Conservation (phyloP, 2,113 vertebrate genomes). For the Crocuta crocuta region DNA sequence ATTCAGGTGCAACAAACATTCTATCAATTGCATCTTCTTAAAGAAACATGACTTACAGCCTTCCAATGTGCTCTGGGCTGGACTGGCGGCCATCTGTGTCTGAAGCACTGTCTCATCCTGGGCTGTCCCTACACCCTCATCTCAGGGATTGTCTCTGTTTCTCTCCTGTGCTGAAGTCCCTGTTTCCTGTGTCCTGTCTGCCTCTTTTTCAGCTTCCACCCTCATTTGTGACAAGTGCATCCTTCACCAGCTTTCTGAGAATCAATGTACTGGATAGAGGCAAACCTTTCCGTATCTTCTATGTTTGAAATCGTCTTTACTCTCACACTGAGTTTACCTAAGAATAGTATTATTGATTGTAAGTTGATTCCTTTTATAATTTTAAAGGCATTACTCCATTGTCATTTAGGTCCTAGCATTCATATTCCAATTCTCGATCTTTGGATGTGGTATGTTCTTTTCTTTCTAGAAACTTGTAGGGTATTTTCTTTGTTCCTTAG, state of each 20-base stretch:
- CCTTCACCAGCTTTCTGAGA: not conserved
- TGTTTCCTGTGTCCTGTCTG: not conserved
- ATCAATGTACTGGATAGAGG: not conserved
- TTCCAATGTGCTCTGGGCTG: not conserved
- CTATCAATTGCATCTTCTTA: not conserved
- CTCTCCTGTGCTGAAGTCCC: not conserved
- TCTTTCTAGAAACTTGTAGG: not conserved
- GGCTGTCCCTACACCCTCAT: not conserved
- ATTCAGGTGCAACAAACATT: not conserved
- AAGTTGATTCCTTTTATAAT: not conserved
- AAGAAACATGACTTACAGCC: not conserved
- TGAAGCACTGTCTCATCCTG: not conserved
- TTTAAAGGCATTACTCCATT: not conserved
- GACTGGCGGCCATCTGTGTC: not conserved
- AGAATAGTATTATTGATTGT: not conserved
- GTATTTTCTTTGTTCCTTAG: not conserved
- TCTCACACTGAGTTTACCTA: not conserved
- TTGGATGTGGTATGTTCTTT: not conserved
- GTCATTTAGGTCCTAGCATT: not conserved
- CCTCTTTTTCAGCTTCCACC: not conserved
- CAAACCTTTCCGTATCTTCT: not conserved
- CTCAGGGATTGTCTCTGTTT: not conserved
- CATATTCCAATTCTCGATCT: not conserved
- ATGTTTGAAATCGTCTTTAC: not conserved
- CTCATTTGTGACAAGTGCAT: not conserved